Base-by-base conservation (phyloP, 2,797 vertebrate species). In the Galago senegalensis region DNA sequence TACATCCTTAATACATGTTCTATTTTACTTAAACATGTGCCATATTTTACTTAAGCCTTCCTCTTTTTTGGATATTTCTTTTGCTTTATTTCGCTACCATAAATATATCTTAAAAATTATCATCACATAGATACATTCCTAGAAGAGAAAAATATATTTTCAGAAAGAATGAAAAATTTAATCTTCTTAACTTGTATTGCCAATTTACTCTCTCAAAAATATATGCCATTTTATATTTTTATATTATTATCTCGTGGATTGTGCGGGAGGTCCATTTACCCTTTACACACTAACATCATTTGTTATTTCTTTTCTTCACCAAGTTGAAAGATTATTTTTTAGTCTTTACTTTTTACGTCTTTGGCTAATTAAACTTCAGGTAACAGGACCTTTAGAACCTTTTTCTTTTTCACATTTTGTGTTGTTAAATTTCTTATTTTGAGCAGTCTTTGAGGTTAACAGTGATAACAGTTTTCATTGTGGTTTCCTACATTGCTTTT, bases 61-160 rank as follows among this genome's bases (percentile, higher is more conserved):
- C 5, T 53, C 67, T 72, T 60, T 63, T 27, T 37, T 93, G 37
- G 53, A 63, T 7, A 34, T 58, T 89, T 67, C 18, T 67, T 9
- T 46, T 46, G 20, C 31, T 81, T 7, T 14, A 7, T 81, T 81
- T 95, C 21, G 53, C 4, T 72, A 2, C 92, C 29, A 34, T 3
- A 81, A 61, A 63, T 95, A 84, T 81, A 90, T 87, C 29, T 96
- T 67, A 86, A 87, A 17, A 90, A 12, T 80, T 7, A 1, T 81
- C 25, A 2, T 92, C 16, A 37, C 46, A 3, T 20, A 85, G 16
- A 20, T 46, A 72, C 4, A 75, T 40, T 65, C 49, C 5, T 76
- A 11, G 20, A 87, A 81, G 40, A 58, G 11, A 46, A 65, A 88
- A 88, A 53, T 53, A 23, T 5, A 27, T 34, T 31, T 7, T 8